Evolutionary conservation across 1,140 invertebrate species (phyloP).

Genomic region (Rhynchophorus ferrugineus): DNA sequence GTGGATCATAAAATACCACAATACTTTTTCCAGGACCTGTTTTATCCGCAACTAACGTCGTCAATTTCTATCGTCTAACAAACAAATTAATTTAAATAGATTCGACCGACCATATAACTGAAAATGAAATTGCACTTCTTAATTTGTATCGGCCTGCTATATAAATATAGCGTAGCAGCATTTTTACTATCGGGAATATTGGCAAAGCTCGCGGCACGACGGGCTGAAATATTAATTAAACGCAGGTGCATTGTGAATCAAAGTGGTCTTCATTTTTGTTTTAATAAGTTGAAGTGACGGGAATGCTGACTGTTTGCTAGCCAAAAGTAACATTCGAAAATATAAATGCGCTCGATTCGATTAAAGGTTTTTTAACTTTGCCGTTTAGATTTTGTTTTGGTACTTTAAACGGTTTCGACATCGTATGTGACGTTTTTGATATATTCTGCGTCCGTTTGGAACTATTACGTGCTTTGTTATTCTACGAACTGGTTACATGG

Average conservation of each 20-base stretch:
- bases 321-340: constrained; percentile 10
- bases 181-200: constrained; percentile 6
- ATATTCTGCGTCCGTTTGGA: too few species aligned
- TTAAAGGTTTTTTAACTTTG: not conserved
- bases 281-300: constrained; percentile 2
- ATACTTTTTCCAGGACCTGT: too few species aligned
- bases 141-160: not conserved
- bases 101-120: too few species aligned
- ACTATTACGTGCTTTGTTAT: too few species aligned
- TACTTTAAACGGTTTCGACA: too few species aligned
- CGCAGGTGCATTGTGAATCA: constrained; percentile 8
- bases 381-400: not conserved
- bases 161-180: not conserved
- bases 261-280: constrained; percentile 2
- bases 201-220: not conserved
- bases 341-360: not conserved
- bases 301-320: constrained; percentile 2
- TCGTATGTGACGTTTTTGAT: too few species aligned
- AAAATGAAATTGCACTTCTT: too few species aligned
- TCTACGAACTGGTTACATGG: too few species aligned
- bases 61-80: too few species aligned
- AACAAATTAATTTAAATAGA: too few species aligned
- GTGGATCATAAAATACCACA: too few species aligned
- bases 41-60: too few species aligned
- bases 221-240: constrained; percentile 13